Conservation (phyloP, 2,888 invertebrate genomes). For the Drosophila pseudotalamancana region DNA sequence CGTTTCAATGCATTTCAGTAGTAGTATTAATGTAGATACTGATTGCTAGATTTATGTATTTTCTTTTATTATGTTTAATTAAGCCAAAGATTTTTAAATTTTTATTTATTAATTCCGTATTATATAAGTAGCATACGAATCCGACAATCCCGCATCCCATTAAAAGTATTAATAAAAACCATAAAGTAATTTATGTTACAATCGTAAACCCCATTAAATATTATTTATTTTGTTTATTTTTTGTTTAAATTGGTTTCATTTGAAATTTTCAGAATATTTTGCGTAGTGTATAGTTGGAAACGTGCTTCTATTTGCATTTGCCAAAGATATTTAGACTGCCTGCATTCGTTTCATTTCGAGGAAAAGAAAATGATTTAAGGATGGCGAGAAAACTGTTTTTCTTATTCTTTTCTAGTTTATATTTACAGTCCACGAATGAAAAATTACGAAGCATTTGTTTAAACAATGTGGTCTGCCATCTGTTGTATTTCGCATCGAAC, state of each 20-base stretch:
- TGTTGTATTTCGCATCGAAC: constrained; percentile 48
- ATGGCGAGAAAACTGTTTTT: constrained; percentile 16
- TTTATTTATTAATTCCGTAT: constrained; percentile 6
- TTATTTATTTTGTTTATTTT: constrained; percentile 20
- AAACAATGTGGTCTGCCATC: constrained; percentile 55
- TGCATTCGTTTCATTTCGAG: constrained; percentile 11
- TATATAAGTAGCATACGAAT: constrained; percentile 1
- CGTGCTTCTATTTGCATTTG: constrained; percentile 47
- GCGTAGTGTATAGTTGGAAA: constrained; percentile 36
- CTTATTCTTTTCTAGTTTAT: constrained; percentile 8
- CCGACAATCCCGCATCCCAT: constrained; percentile 14
- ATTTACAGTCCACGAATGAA: constrained; percentile 12
- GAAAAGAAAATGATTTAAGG: constrained; percentile 29
- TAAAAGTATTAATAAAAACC: constrained; percentile 36
- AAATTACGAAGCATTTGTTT: constrained; percentile 6
- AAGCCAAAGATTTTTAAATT: constrained; percentile 53
- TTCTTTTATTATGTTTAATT: constrained; percentile 24
- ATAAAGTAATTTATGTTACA: constrained; percentile 23
- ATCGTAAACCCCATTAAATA: constrained; percentile 27
- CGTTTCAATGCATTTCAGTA: constrained; percentile 18
- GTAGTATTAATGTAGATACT: constrained; percentile 20
- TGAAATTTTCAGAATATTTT: constrained; percentile 38
- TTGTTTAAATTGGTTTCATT: constrained; percentile 19
- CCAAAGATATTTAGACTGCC: constrained; percentile 5
- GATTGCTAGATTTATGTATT: constrained; percentile 11